These are phyloP conservation scores for Mamestra brassicae DNA, from an alignment of 2,888 invertebrate genomes.

Conservation along the genomic window DNA sequence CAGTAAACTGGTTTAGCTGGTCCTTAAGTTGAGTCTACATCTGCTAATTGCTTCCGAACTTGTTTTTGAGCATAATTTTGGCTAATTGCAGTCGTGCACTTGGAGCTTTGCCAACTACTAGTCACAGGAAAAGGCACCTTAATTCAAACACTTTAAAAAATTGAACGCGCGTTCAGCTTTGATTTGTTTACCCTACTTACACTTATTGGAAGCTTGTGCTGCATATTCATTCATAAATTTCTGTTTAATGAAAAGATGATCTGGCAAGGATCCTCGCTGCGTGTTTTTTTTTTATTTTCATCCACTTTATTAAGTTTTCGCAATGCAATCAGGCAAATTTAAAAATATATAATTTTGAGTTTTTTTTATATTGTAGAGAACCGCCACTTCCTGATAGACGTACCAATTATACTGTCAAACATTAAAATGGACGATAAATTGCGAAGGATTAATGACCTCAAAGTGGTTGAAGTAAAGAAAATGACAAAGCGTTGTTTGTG, in stretches of 20 bases:
- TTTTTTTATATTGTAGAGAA: not conserved
- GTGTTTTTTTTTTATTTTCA: constrained; percentile 8
- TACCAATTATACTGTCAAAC: constrained; percentile 8
- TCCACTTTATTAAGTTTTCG: constrained; percentile 15
- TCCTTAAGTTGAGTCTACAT: constrained; percentile 84
- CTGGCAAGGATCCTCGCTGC: constrained; percentile 21
- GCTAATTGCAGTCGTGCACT: constrained; percentile 87
- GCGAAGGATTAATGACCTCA: constrained; percentile 60
- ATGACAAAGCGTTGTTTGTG: constrained; percentile 70
- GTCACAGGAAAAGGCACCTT: constrained; percentile 79
- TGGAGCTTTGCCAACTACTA: constrained; percentile 82
- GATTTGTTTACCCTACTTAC: constrained; percentile 68
- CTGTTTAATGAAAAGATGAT: constrained; percentile 32
- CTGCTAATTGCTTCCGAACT: constrained; percentile 88
- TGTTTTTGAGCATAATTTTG: constrained; percentile 89
- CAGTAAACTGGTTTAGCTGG: constrained; percentile 79
- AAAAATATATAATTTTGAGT: not conserved
- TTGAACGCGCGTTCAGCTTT: constrained; percentile 61
- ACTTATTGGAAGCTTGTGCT: constrained; percentile 44
- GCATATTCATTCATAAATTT: constrained; percentile 38
- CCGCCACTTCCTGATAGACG: not conserved
- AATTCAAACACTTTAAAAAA: constrained; percentile 77
- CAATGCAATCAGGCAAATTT: constrained; percentile 23
- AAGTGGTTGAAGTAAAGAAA: constrained; percentile 62
- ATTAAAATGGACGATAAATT: constrained; percentile 37